Evolutionary conservation across 2,797 vertebrate genomes (phyloP).

Genomic region (Sternotherus odoratus): DNA sequence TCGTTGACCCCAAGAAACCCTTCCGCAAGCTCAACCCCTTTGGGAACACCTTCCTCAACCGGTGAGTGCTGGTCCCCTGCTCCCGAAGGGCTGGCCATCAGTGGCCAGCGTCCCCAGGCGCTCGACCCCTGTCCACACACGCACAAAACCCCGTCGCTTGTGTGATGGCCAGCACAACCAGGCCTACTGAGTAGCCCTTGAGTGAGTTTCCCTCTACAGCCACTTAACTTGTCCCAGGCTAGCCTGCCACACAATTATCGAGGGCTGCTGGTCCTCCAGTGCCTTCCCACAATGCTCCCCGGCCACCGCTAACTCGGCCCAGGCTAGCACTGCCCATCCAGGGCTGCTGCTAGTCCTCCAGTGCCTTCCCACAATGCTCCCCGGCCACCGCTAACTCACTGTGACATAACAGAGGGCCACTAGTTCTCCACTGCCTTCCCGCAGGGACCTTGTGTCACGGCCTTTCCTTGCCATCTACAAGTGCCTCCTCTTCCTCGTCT

Average conservation of each 20-base stretch:
- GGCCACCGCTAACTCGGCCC: background rate
- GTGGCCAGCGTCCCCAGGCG: too few relatives aligned
- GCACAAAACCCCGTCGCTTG: background rate
- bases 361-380: background rate
- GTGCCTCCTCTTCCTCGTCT: background rate
- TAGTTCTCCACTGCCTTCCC: background rate
- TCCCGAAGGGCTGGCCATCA: background rate
- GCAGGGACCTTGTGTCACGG: background rate
- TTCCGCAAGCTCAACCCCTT: constrained; percentile 96
- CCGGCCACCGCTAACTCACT: background rate
- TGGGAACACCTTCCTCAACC: constrained; percentile 95
- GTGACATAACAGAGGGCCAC: too few relatives aligned
- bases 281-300: too few relatives aligned
- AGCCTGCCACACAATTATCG: background rate
- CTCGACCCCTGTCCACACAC: background rate
- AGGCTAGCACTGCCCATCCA: too few relatives aligned
- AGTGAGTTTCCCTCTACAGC: background rate
- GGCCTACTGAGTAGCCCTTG: background rate
- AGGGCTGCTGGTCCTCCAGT: too few relatives aligned
- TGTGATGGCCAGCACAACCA: too few relatives aligned
- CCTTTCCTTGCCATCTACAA: background rate
- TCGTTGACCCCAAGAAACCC: constrained; percentile 94
- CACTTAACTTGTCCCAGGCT: background rate
- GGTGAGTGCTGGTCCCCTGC: constrained; percentile 76
- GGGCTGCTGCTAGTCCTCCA: background rate